Evolutionary conservation across 2,113 vertebrate genomes (phyloP).

Genomic region (Uria lomvia): DNA sequence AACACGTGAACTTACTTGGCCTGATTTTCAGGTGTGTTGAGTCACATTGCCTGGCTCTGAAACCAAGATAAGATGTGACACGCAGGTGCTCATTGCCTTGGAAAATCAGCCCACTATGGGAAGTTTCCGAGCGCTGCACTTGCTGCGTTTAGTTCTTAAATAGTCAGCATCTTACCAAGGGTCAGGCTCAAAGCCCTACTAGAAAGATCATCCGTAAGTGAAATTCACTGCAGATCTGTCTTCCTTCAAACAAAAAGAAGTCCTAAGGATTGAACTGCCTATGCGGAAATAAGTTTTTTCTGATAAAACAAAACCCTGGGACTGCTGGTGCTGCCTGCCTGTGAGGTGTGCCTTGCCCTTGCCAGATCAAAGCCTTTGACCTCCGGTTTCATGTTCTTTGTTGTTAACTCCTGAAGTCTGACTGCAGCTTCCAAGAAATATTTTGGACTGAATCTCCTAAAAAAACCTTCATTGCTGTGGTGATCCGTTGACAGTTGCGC

Average conservation of each 20-base stretch:
- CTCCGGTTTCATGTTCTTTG: conserved; percentile 5
- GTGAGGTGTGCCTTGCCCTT: conserved; percentile 13
- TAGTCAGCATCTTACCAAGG: conserved; percentile 48
- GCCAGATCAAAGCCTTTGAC: conserved; percentile 43
- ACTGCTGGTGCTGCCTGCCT: neutral
- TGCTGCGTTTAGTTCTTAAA: conserved; percentile 13
- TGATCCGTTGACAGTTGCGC: neutral
- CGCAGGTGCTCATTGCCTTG: conserved; percentile 19
- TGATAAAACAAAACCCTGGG: conserved; percentile 45
- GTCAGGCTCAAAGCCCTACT: conserved; percentile 20
- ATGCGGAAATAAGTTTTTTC: neutral
- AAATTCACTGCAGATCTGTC: conserved; percentile 33
- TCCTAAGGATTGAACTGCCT: conserved; percentile 25
- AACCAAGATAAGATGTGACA: neutral
- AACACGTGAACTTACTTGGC: neutral
- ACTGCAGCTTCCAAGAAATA: neutral
- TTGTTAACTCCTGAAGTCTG: conserved; percentile 5
- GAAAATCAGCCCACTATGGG: conserved; percentile 33
- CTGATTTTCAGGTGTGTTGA: conserved; percentile 3
- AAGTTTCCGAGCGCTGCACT: conserved; percentile 27
- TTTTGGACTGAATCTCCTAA: neutral
- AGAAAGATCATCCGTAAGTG: conserved; percentile 10
- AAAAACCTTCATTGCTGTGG: neutral
- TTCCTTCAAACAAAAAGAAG: conserved; percentile 37
- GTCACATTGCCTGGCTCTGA: neutral